Base-by-base conservation (phyloP, 2,888 invertebrate species). In the Nemotelus pantherinus region DNA sequence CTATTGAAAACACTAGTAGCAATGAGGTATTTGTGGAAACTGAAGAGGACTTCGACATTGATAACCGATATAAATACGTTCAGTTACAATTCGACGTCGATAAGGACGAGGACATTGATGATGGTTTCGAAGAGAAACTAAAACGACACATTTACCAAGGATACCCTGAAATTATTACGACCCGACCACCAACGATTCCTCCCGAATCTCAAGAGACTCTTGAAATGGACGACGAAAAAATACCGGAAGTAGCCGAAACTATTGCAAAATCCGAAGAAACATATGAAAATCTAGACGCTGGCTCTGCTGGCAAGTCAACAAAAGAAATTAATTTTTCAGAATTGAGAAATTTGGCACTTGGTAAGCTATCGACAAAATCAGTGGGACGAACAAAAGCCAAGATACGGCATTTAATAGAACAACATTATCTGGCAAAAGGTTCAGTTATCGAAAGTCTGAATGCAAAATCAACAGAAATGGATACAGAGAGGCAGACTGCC, bases 301-400 rank as follows among this genome's bases (percentile, higher is more conserved):
- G 25, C 25, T 68, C 77, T 39, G 76, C 80, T 44, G 74, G 71
- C 44, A 76, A 65, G 65, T 45, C 45, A 48, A 10, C 53, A 1
- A 85, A 83, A 78, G 86, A 86, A 78, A 86, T 86, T 0, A 85
- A 86, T 80, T 86, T 86, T 68, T 81, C 82, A 25, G 86, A 86
- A 76, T 67, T 86, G 39, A 82, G 83, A 3, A 86, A 84, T 78
- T 81, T 86, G 53, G 86, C 86, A 0, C 47, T 85, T 7, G 85
- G 85, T 0, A 83, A 85, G 25, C 81, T 84, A 7, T 83, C 85
- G 2, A 78, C 84, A 83, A 79, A 84, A 82, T 44, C 77, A 65
- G 78, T 77, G 75, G 53, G 45, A 25, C 75, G 78, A 63, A 86
- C 85, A 3, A 86, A 86, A 80, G 82, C 84, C 2, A 87, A 86